Conservation (phyloP, 2,888 invertebrate genomes). For the Cancer borealis region DNA sequence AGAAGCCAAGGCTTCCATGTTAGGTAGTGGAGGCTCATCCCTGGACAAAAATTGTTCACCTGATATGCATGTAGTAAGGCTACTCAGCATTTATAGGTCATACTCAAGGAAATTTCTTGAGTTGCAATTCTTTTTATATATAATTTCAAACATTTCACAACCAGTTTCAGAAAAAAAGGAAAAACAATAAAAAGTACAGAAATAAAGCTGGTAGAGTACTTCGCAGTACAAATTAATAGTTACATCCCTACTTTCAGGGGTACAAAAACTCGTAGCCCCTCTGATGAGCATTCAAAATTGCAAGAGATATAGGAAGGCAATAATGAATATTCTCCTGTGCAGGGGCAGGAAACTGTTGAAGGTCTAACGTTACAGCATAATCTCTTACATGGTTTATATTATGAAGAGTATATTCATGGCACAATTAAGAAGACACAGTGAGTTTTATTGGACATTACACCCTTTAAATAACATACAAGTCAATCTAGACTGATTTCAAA, state of each 20-base stretch:
- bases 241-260: conserved; percentile 39
- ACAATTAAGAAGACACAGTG: conserved; percentile 78
- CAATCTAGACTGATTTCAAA: conserved; percentile 59
- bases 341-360: conserved; percentile 50
- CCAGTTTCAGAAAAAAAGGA: conserved; percentile 51
- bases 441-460: conserved; percentile 76
- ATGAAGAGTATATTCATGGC: conserved; percentile 77
- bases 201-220: conserved; percentile 56
- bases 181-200: conserved; percentile 10
- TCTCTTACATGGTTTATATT: conserved; percentile 63
- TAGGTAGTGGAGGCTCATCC: conserved; percentile 47
- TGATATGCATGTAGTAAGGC: conserved; percentile 75
- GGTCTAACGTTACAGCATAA: conserved; percentile 59
- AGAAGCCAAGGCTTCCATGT: not conserved
- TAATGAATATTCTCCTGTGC: conserved; percentile 54
- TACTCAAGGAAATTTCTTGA: conserved; percentile 47
- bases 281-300: conserved; percentile 66
- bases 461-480: conserved; percentile 69
- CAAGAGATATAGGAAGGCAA: conserved; percentile 55
- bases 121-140: conserved; percentile 39
- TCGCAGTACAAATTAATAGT: conserved; percentile 61
- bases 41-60: conserved; percentile 63
- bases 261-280: conserved; percentile 30
- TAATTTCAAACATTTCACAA: conserved; percentile 51
- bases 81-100: conserved; percentile 62